Evolutionary conservation across 1,140 invertebrate species (phyloP), one percentile per base, ranked within the genome.

Genomic region (Oedothorax gibbosus): DNA sequence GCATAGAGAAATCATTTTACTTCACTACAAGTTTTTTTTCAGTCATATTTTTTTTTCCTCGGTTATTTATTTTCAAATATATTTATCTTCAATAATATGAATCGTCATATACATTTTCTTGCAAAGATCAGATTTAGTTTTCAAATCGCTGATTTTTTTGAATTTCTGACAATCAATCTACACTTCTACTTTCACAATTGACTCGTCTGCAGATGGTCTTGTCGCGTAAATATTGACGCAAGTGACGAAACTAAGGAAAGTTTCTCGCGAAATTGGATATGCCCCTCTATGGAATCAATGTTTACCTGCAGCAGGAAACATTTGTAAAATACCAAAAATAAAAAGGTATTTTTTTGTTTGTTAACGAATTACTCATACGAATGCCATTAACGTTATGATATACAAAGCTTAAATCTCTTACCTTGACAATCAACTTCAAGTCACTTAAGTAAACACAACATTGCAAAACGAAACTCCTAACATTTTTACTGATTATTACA

Each of bases 161-260:
- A 60, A 60, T n/a, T 14, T 53, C 10, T 3, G 11, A 71, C 51
- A 53, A 51, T 4, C 35, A 15, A 75, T 56, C 57, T 75, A 11
- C 50, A 81, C 78, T 81, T 50, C 54, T 53, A 49, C 54, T 69
- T 35, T 57, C 12, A 57, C 35, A 7, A 10, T 50, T 54, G 20
- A 64, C 35, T 65, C 35, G 51, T 71, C 78, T 81, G 78, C 78
- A 72, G 66, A 81, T 81, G 56, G 20, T 60, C 53, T n/a, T 35
- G 35, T 35, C 35, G 35, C 14, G 75, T 77, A 77, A 77, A 77
- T 77, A 77, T 77, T 77, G 75, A 77, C 75, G 75, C 60, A 77
- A 77, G 15, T 49, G 56, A 77, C 21, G 75, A 64, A 65, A 49
- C 75, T 53, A 77, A 71, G 69, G 15, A 53, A 54, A 18, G 69